Base-by-base conservation (phyloP, 2,888 invertebrate species). In the Orthosia cruda region DNA sequence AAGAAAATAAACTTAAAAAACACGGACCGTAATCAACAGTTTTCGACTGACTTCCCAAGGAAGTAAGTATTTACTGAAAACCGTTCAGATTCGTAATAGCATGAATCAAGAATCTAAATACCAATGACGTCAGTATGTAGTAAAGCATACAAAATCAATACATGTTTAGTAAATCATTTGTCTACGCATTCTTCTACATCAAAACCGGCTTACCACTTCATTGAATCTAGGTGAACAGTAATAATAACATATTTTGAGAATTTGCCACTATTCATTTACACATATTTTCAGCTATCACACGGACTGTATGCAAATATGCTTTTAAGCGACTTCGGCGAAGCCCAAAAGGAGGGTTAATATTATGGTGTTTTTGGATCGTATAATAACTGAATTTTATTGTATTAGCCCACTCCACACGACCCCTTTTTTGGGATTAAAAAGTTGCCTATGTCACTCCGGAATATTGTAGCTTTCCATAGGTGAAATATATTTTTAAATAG, bases 21-120 rank as follows among this genome's bases (percentile, higher is more conserved):
- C 50, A 32, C 9, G 18, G 55, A 45, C 52, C 23, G 55, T 59
- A 54, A 61, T 58, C 20, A 61, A 26, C 12, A 12, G 58, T 59
- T 65, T 71, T 68, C 74, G 72, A 81, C 79, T 58, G 70, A 71
- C 73, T 83, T 83, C 82, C 73, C 54, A 75, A 66, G 63, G 74
- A 80, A 81, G 72, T 81, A 73, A 77, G 72, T 77, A 80, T 77
- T 86, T 78, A 81, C 80, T 77, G 76, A 72, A 78, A 83, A 80
- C 49, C 59, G 73, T 75, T 76, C 70, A 76, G 77, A 79, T 84
- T 80, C 63, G 77, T 72, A 81, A 83, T 79, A 73, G 70, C 70
- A 71, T 86, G 84, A 86, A 84, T 84, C 87, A 87, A 85, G 74
- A 77, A 78, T 84, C 75, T 79, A 76, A 81, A 81, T 77, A 85